Conservation (phyloP, 2,888 invertebrate species). For the Noctua fimbriata region DNA sequence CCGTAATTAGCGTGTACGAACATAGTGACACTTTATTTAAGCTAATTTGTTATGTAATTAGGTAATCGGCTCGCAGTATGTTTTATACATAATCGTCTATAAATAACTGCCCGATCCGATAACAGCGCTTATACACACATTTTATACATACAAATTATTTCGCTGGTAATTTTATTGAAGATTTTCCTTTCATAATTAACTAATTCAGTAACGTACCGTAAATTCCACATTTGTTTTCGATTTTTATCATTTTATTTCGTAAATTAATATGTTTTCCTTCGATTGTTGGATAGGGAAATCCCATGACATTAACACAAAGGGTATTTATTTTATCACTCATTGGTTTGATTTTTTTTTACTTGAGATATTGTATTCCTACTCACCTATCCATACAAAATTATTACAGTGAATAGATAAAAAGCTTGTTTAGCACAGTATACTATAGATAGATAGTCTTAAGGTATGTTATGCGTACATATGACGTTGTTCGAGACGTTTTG, state of each 20-base stretch:
- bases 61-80: constrained; percentile 10
- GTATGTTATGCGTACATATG: neutral
- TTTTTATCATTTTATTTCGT: neutral
- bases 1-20: neutral
- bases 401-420: neutral
- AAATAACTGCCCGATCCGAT: constrained; percentile 46
- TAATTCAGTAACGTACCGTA: constrained; percentile 5
- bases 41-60: constrained; percentile 1
- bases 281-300: constrained; percentile 8
- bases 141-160: constrained; percentile 8
- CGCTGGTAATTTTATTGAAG: neutral
- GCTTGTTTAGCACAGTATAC: neutral
- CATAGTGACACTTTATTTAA: neutral
- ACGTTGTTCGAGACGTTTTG: constrained; percentile 20
- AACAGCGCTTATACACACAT: constrained; percentile 17
- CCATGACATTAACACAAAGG: neutral
- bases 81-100: constrained; percentile 20
- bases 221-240: neutral
- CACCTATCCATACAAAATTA: neutral
- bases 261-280: constrained; percentile 11
- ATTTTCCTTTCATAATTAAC: constrained; percentile 5
- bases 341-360: neutral
- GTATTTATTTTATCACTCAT: neutral
- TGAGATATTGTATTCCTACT: neutral
- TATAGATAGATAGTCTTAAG: neutral